Conservation (phyloP, 1,140 invertebrate genomes). For the Penaeus indicus region DNA sequence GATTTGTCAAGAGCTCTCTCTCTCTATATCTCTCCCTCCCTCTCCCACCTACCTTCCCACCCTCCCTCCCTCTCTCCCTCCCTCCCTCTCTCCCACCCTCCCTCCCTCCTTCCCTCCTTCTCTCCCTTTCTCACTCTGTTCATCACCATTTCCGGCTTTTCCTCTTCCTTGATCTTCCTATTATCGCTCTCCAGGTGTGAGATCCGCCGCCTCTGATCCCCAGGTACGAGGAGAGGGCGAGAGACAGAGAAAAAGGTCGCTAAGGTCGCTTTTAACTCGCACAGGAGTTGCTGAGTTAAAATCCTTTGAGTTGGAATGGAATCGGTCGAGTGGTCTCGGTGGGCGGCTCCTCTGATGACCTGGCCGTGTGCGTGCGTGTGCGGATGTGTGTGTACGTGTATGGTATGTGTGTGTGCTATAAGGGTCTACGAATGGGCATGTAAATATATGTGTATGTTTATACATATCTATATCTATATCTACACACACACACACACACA, state of each 20-base stretch:
- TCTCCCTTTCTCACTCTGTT: neutral
- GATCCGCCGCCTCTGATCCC: conserved; percentile 57
- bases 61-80: neutral
- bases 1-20: neutral
- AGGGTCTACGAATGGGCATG: too few relatives aligned
- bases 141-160: conserved; percentile 52
- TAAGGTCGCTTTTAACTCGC: neutral
- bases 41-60: neutral
- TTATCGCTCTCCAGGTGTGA: conserved; percentile 58
- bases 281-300: conserved; percentile 31
- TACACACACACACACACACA: too few relatives aligned
- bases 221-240: conserved; percentile 24
- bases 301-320: conserved; percentile 12
- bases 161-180: conserved; percentile 35
- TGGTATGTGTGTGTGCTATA: too few relatives aligned
- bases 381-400: too few relatives aligned
- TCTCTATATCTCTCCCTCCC: neutral
- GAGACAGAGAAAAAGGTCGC: neutral
- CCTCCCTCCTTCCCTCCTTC: neutral
- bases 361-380: neutral
- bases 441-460: too few relatives aligned
- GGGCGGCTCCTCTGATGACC: conserved; percentile 28
- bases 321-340: conserved; percentile 5
- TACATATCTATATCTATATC: too few relatives aligned
- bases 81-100: neutral